Evolutionary conservation across 2,888 invertebrate genomes (phyloP).

Genomic region (Helicoverpa assulta): DNA sequence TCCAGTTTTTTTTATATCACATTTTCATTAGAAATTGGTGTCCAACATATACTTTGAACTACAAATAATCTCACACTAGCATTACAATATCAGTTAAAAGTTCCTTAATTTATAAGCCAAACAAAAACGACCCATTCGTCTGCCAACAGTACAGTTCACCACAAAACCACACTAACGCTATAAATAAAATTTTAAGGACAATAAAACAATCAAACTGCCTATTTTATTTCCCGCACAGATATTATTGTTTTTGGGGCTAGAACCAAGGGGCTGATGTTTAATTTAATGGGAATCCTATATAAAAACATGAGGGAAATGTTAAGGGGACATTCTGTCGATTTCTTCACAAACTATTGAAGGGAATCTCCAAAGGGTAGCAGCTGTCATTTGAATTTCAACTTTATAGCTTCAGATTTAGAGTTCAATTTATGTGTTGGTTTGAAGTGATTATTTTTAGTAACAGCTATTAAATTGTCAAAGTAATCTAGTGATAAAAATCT

Average conservation of each 20-base stretch:
- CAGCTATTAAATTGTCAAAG: slow-evolving; percentile 63
- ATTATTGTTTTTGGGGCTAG: slow-evolving; percentile 74
- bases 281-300: slow-evolving; percentile 69
- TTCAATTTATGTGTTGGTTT: neutral
- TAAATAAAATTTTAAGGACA: slow-evolving; percentile 53
- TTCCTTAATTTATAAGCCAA: no score
- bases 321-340: slow-evolving; percentile 68
- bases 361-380: slow-evolving; percentile 37
- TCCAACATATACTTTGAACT: no score
- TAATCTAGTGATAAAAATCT: slow-evolving; percentile 65
- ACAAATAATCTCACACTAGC: no score
- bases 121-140: no score
- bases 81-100: no score
- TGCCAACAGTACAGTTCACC: neutral
- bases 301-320: slow-evolving; percentile 72
- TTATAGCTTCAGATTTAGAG: neutral
- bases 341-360: slow-evolving; percentile 60
- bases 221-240: slow-evolving; percentile 71
- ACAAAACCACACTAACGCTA: slow-evolving; percentile 17
- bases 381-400: slow-evolving; percentile 22
- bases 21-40: no score
- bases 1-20: no score
- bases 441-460: slow-evolving; percentile 54
- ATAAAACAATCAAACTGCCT: slow-evolving; percentile 65
- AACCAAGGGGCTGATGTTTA: slow-evolving; percentile 70